phyloP scores from a whole-genome alignment of 1,140 invertebrate genomes.

The Pomacea maculata region DNA sequence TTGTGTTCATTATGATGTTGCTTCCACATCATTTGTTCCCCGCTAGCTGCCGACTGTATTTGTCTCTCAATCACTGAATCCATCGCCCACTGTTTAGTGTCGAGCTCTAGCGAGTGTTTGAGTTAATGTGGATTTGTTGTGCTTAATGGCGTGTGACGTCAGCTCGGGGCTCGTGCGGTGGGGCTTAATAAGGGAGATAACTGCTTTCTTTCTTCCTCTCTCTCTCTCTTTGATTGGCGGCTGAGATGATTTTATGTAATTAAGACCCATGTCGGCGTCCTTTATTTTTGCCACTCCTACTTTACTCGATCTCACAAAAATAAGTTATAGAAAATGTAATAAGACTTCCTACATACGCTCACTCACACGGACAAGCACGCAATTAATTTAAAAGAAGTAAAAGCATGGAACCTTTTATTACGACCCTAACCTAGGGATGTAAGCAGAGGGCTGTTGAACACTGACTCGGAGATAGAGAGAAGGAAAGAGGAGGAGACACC shows the following conservation, averaged over 20 bases:
- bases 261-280: neutral
- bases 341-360: too few relatives aligned
- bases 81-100: neutral
- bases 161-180: neutral
- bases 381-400: too few relatives aligned
- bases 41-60: neutral
- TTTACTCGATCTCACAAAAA: neutral
- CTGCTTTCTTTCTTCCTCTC: neutral
- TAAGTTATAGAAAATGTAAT: too few relatives aligned
- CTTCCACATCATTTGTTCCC: neutral
- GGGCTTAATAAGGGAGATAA: neutral
- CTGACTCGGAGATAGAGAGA: too few relatives aligned
- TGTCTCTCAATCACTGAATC: neutral
- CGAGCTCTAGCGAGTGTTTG: neutral
- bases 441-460: too few relatives aligned
- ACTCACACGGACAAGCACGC: too few relatives aligned
- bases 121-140: neutral
- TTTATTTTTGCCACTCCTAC: neutral
- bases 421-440: too few relatives aligned
- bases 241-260: neutral
- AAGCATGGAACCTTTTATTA: too few relatives aligned
- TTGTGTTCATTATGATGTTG: neutral
- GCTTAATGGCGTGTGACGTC: neutral
- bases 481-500: too few relatives aligned
- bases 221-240: neutral